Base-by-base conservation (phyloP, 2,797 vertebrate genomes). In the Crocodylus rhombifer region DNA sequence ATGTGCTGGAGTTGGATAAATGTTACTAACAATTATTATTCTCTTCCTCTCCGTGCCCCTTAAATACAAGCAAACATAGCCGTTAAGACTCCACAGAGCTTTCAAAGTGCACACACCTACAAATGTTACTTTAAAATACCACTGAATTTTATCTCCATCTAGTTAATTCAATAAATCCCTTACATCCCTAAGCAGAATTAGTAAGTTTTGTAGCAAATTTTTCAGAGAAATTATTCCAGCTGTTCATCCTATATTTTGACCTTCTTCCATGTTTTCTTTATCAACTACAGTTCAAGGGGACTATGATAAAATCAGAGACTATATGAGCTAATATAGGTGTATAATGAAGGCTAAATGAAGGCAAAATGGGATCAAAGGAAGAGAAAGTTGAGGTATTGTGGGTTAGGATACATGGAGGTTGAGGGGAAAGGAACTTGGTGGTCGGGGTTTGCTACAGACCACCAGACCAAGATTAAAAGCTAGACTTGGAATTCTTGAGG, bases 91-190 rank as follows among this genome's bases (percentile, higher is more conserved):
- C 5, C 6, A 9, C 20, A 8, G 7, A 33, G 21, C 67, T 62
- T 86, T 81, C 57, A 78, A 58, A 60, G 55, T 75, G 33, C 26
- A 86, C 76, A 30, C 15, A 61, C 11, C 64, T 56, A 60, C 77
- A 90, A 64, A n/a, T 51, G 62, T 65, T 21, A 79, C 81, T 96
- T 93, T 91, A 78, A 82, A 79, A n/a, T 42, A 67, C 14, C 60
- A 63, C 2, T 84, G 56, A 17, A 55, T 30, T 36, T 86, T 88
- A 57, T 56, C 30, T 86, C 25, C 74, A 71, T 71, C 33, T 78
- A 30, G 28, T 86, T 89, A 90, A 51, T 16, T 89, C 92, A 94
- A 75, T 69, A 86, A 90, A 82, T 69, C 7, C 13, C 42, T 64
- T 30, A 36, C 25, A 15, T 80, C n/a, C 5, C 57, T 20, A 78